Conservation (phyloP, 2,797 vertebrate genomes). For the Tauraco hartlaubi region DNA sequence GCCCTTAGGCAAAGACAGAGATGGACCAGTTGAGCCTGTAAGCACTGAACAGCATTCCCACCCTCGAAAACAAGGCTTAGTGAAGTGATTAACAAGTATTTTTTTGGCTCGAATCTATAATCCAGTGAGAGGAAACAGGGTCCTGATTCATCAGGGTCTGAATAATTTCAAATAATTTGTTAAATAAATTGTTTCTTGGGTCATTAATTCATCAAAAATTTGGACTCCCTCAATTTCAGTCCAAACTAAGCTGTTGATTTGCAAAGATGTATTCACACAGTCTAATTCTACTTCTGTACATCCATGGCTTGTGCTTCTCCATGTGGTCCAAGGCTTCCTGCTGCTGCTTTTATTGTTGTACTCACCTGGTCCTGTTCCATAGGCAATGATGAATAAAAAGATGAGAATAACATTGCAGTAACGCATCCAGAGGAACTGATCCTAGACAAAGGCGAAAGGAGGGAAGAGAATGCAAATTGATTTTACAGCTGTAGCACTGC, state of each 20-base stretch:
- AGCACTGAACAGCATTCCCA: background rate
- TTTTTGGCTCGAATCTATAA: background rate
- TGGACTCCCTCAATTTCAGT: background rate
- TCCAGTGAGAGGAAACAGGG: background rate
- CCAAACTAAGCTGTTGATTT: background rate
- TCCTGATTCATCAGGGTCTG: background rate
- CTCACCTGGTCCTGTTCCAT: conserved; percentile 92
- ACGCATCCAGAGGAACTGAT: conserved; percentile 81
- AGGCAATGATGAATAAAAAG: conserved; percentile 92
- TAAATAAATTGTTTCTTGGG: background rate
- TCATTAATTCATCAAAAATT: background rate
- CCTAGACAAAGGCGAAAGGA: background rate
- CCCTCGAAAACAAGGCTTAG: background rate
- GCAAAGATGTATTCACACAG: background rate
- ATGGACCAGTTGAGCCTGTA: background rate
- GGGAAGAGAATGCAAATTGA: background rate
- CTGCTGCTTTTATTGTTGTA: background rate
- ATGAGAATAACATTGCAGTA: conserved; percentile 88
- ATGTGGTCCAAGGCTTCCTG: background rate
- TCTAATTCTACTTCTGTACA: background rate
- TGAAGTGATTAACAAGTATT: background rate
- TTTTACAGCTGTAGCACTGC: background rate
- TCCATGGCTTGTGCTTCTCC: background rate
- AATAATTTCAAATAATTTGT: background rate
- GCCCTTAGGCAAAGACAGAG: background rate